Evolutionary conservation across 2,113 vertebrate species (phyloP).

Genomic region (Asarcornis scutulata): DNA sequence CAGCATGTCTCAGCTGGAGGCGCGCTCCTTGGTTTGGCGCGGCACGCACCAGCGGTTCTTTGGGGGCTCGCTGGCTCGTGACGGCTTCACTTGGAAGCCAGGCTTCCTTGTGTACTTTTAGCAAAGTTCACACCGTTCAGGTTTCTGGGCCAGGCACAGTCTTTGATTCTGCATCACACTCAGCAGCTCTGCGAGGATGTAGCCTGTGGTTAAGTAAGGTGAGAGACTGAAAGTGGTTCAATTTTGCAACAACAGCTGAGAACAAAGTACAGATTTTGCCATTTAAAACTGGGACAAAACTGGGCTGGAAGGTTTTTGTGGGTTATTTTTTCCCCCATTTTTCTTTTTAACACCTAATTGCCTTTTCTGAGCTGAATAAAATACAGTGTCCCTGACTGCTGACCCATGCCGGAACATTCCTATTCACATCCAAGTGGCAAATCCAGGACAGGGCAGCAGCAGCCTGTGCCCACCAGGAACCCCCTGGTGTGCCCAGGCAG

Average conservation of each 20-base stretch:
- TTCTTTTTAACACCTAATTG: neutral
- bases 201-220: conserved; percentile 27
- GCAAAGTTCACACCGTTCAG: neutral
- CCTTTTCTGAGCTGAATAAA: neutral
- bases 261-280: conserved; percentile 43
- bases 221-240: conserved; percentile 39
- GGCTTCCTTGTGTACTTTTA: neutral
- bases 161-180: conserved; percentile 4
- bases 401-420: neutral
- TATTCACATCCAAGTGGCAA: neutral
- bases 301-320: conserved; percentile 6
- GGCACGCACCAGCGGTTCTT: neutral
- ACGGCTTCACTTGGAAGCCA: neutral
- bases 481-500: neutral
- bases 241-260: conserved; percentile 39
- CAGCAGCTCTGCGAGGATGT: neutral
- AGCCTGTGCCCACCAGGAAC: neutral
- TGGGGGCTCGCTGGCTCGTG: neutral
- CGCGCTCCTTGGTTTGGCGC: fast-evolving
- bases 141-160: conserved; percentile 14
- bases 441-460: neutral
- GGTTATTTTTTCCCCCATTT: neutral
- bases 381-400: neutral
- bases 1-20: neutral
- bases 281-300: conserved; percentile 41